Percentiles rank a stretch among this genome's conserved stretches.
Conservation (phyloP, 1,140 invertebrate genomes). For the Sipha flava region DNA sequence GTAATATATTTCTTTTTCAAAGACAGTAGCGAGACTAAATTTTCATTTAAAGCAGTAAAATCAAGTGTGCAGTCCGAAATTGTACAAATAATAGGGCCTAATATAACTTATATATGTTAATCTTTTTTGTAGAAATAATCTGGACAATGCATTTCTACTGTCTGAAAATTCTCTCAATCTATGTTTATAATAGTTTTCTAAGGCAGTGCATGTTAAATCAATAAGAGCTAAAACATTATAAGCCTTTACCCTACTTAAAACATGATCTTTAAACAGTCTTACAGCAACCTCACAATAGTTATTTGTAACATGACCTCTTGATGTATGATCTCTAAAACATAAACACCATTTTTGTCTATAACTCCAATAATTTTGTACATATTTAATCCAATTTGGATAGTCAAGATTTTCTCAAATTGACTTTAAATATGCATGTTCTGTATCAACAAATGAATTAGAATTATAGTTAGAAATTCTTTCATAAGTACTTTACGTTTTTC, state of each 20-base stretch:
- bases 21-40: no score
- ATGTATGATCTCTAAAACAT: background rate
- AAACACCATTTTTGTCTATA: background rate
- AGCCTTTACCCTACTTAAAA: background rate
- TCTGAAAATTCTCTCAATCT: background rate
- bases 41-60: no score
- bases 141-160: background rate
- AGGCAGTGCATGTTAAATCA: background rate
- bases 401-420: no score
- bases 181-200: background rate
- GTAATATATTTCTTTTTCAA: no score
- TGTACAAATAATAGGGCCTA: no score
- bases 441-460: no score
- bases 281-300: background rate
- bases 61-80: no score
- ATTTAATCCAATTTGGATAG: background rate
- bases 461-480: background rate
- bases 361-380: background rate
- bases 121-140: background rate
- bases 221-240: background rate
- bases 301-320: background rate
- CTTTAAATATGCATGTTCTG: no score
- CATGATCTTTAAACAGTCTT: background rate
- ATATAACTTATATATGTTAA: no score
- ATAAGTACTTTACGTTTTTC: background rate